Evolutionary conservation across 2,113 vertebrate genomes (phyloP), one percentile per base, ranked within the genome.

Genomic region (Bufo gargarizans): DNA sequence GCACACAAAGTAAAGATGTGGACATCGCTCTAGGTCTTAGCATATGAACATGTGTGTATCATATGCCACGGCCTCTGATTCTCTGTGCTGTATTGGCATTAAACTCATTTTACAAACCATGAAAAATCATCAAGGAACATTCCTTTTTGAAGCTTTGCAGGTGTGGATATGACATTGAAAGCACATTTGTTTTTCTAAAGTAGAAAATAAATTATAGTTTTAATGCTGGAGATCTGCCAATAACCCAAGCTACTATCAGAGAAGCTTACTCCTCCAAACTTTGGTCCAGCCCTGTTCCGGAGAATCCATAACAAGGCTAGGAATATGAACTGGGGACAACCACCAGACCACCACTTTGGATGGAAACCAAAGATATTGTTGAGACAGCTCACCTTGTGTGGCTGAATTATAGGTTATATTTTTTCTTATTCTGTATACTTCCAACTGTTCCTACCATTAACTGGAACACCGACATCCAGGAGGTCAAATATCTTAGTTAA

Each of bases 141-240:
- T 76, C 72, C 17, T 20, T 76, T 76, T 76, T 76, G 72, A 76
- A 50, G 72, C 45, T 19, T 76, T 9, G 72, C 72, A 76, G 45
- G 72, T 76, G 72, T 49, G 72, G 72, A 76, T 45, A 76, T 16
- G 72, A 76, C 72, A 76, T 49, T 43, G 72, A 76, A 76, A 16
- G 11, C 72, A 76, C 43, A 72, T 72, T 76, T 76, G 16, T 20
- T 50, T 76, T 50, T 76, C 47, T 47, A 76, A 49, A 76, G 72
- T 74, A 74, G 43, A 50, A 76, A 47, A 74, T 43, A 47, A 76
- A 20, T 19, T 20, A 50, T 20, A 76, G 50, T 76, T 17, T 20
- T 76, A 50, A 11, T 76, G 1, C 72, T 50, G 47, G 72, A 76
- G 45, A 47, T 74, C 14, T 74, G 71, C 45, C 72, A 50, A 76